Percentiles rank a stretch among this genome's conserved stretches.
phyloP scores from a whole-genome alignment of 1,140 invertebrate genomes.

The Eulimnadia texana region DNA sequence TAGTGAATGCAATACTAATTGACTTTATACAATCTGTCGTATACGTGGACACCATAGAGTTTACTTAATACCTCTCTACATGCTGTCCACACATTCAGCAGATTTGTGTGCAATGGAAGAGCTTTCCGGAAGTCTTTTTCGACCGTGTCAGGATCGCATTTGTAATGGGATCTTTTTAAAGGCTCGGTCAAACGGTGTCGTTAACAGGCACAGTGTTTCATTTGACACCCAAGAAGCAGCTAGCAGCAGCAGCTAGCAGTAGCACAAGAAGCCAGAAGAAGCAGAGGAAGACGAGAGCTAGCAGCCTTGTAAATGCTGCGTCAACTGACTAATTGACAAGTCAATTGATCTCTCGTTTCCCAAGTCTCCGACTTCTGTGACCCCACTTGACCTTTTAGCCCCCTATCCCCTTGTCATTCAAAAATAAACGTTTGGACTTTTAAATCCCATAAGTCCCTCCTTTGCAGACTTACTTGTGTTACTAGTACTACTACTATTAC shows the following conservation, averaged over 20 bases:
- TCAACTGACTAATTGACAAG: neutral
- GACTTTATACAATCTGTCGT: too few species aligned
- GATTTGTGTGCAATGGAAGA: neutral
- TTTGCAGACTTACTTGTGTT: slow-evolving; percentile 10
- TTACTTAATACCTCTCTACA: too few species aligned
- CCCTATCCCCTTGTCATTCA: slow-evolving; percentile 6
- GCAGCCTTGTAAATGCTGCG: neutral
- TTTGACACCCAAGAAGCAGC: neutral
- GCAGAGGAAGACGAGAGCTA: too few species aligned
- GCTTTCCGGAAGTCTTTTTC: neutral
- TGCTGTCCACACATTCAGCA: too few species aligned
- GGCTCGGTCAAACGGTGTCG: neutral
- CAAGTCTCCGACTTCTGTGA: too few species aligned
- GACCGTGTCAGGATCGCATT: too few species aligned
- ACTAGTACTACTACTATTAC: too few species aligned
- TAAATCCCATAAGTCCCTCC: neutral
- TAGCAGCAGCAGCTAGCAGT: neutral
- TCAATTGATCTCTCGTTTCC: neutral
- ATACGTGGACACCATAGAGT: too few species aligned
- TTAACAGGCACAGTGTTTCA: neutral
- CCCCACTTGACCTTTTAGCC: slow-evolving; percentile 2
- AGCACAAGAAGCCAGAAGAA: too few species aligned
- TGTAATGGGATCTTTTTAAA: too few species aligned
- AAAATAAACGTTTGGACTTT: slow-evolving; percentile 10
- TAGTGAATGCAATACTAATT: too few species aligned